Percentiles rank a stretch among this genome's conserved stretches.
Evolutionary conservation across 2,888 invertebrate genomes (phyloP).

Genomic region (Parnassius smintheus): DNA sequence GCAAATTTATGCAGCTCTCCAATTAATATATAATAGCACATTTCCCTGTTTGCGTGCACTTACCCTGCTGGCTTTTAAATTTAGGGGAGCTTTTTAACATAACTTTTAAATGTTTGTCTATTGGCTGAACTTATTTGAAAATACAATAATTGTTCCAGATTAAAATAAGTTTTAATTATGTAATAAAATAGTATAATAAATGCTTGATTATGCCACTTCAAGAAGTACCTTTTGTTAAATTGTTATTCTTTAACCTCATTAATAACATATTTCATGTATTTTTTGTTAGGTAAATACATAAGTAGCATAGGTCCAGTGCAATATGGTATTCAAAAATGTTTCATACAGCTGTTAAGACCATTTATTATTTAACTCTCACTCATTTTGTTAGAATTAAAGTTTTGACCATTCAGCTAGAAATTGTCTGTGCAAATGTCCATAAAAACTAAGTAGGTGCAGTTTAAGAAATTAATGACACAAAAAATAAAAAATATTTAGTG

Average conservation of each 20-base stretch:
- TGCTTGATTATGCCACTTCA: conserved; percentile 42
- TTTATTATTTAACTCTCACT: conserved; percentile 25
- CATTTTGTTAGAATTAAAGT: conserved; percentile 31
- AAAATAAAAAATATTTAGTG: conserved; percentile 43
- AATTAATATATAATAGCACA: conserved; percentile 61
- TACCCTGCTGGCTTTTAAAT: conserved; percentile 65
- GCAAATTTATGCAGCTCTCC: conserved; percentile 49
- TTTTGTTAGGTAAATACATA: conserved; percentile 34
- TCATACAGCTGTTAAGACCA: conserved; percentile 16
- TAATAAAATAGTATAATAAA: conserved; percentile 42
- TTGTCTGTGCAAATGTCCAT: conserved; percentile 43
- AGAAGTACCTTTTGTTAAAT: conserved; percentile 28
- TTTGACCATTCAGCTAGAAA: conserved; percentile 51
- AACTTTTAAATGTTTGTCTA: conserved; percentile 56
- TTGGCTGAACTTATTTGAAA: conserved; percentile 59
- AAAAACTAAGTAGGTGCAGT: conserved; percentile 43
- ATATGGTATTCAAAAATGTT: conserved; percentile 43
- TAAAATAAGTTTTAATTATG: conserved; percentile 34
- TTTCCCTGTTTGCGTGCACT: conserved; percentile 72
- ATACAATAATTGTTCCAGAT: conserved; percentile 33
- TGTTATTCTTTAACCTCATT: conserved; percentile 31
- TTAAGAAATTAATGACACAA: not conserved
- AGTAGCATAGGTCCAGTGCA: conserved; percentile 64
- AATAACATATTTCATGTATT: too few species aligned
- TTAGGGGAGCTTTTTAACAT: conserved; percentile 59